Conservation (phyloP, 2,797 vertebrate genomes). For the Paratrypauchen microcephalus region DNA sequence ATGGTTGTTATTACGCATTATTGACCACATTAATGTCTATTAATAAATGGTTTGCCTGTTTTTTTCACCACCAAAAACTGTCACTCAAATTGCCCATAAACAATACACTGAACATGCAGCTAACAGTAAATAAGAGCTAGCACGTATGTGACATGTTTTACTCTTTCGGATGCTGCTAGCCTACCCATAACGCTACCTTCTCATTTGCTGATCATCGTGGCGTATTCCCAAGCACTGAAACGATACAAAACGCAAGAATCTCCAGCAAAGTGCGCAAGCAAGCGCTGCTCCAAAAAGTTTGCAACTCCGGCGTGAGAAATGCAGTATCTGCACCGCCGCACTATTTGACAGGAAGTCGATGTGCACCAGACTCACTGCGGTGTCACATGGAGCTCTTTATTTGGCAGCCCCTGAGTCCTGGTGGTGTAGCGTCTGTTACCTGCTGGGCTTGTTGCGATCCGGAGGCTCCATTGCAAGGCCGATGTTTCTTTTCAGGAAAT, state of each 20-base stretch:
- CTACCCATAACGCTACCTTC: slow-evolving; percentile 48
- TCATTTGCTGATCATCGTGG: slow-evolving; percentile 52
- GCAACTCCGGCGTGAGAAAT: slow-evolving; percentile 73
- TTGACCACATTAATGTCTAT: neutral
- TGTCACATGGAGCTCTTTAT: slow-evolving; percentile 69
- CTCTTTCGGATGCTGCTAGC: slow-evolving; percentile 24
- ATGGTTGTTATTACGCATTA: neutral
- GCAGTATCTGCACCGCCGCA: slow-evolving; percentile 72
- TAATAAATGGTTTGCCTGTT: neutral
- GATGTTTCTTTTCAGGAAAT: slow-evolving; percentile 54
- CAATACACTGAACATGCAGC: slow-evolving; percentile 65
- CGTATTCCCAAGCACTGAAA: slow-evolving; percentile 7
- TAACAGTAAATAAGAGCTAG: slow-evolving; percentile 58
- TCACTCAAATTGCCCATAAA: slow-evolving; percentile 46
- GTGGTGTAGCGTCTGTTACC: slow-evolving; percentile 77
- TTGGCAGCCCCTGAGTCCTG: slow-evolving; percentile 73
- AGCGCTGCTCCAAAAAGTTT: slow-evolving; percentile 66
- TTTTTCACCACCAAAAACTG: neutral
- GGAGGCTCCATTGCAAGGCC: slow-evolving; percentile 80
- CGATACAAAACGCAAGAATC: slow-evolving; percentile 3
- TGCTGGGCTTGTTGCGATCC: slow-evolving; percentile 77
- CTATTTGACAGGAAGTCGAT: slow-evolving; percentile 79
- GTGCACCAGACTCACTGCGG: slow-evolving; percentile 35
- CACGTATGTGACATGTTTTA: slow-evolving; percentile 58
- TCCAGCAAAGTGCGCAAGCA: slow-evolving; percentile 18